Percentiles rank a stretch among this genome's conserved stretches.
Conservation (phyloP, 2,888 invertebrate genomes). For the Micropterix aruncella region DNA sequence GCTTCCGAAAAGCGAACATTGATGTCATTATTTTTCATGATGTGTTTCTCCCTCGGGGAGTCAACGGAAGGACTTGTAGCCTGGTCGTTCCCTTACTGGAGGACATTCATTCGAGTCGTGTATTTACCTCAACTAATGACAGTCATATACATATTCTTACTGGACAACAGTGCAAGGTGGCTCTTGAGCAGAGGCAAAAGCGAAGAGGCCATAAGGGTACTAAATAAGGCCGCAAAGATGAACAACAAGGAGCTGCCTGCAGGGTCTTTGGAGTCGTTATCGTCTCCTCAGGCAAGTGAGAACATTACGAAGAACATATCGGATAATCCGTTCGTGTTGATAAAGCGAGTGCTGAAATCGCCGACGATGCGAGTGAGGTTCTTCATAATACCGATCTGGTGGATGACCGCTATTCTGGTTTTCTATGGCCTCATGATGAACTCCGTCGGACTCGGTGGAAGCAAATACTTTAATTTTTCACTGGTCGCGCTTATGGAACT, state of each 20-base stretch:
- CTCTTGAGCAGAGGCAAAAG: background rate
- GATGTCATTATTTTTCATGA: background rate
- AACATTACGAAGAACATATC: background rate
- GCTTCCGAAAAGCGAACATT: background rate
- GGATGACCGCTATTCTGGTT: background rate
- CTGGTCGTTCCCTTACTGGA: background rate
- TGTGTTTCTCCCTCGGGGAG: background rate
- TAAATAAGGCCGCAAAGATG: background rate
- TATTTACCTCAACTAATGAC: background rate
- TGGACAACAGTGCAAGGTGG: background rate
- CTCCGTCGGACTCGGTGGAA: background rate
- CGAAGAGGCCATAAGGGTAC: background rate
- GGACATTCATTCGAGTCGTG: background rate
- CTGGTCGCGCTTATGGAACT: slow-evolving; percentile 29
- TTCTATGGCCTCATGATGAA: background rate
- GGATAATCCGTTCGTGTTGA: background rate
- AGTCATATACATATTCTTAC: background rate
- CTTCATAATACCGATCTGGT: background rate
- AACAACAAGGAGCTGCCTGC: background rate
- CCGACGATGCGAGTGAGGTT: background rate
- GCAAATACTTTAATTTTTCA: background rate
- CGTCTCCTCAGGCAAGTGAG: background rate
- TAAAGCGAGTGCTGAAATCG: background rate
- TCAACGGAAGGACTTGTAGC: background rate
- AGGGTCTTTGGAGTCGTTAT: background rate